A percentile compares a stretch with the other conserved stretches of the same genome.
phyloP scores from a whole-genome alignment of 1,140 invertebrate genomes.

The Oncopodura yosiiana region DNA sequence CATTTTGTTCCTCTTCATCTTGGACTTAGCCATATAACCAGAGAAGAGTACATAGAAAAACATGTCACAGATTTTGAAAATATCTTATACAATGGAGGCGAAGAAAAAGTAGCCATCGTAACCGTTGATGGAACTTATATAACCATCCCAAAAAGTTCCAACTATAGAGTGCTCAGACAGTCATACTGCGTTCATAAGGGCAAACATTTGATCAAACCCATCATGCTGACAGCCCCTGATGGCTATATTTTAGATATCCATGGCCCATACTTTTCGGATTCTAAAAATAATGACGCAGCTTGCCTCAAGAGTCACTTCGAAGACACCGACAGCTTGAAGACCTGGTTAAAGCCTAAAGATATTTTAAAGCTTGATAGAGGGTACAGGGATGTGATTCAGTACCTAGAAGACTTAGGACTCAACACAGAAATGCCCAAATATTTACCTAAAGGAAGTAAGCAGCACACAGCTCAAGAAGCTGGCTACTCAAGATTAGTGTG shows the following conservation, averaged over 20 bases:
- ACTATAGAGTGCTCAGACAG: slow-evolving; percentile 13
- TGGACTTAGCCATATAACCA: neutral
- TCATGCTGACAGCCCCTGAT: slow-evolving; percentile 25
- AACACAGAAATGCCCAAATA: neutral
- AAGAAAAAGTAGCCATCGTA: neutral
- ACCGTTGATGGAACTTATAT: slow-evolving; percentile 27
- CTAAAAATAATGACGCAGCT: slow-evolving; percentile 30
- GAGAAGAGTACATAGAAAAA: neutral
- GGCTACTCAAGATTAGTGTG: slow-evolving; percentile 24
- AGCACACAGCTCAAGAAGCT: neutral
- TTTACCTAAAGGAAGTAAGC: slow-evolving; percentile 6
- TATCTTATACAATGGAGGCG: neutral
- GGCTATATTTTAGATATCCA: slow-evolving; percentile 27
- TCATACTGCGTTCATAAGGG: slow-evolving; percentile 27
- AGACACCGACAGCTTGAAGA: neutral
- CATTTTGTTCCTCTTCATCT: neutral
- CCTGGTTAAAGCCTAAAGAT: slow-evolving; percentile 3
- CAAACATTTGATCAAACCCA: slow-evolving; percentile 23
- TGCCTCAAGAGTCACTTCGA: neutral
- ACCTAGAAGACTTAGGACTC: neutral
- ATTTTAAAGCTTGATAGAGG: slow-evolving; percentile 16
- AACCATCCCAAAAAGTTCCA: slow-evolving; percentile 22
- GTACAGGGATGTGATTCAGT: slow-evolving; percentile 2
- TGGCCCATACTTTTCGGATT: slow-evolving; percentile 27
- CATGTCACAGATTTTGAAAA: neutral